A percentile compares a stretch with the other conserved stretches of the same genome.
Evolutionary conservation across 2,888 invertebrate genomes (phyloP).

Genomic region (Scaptodrosophila latifasciaeformis): DNA sequence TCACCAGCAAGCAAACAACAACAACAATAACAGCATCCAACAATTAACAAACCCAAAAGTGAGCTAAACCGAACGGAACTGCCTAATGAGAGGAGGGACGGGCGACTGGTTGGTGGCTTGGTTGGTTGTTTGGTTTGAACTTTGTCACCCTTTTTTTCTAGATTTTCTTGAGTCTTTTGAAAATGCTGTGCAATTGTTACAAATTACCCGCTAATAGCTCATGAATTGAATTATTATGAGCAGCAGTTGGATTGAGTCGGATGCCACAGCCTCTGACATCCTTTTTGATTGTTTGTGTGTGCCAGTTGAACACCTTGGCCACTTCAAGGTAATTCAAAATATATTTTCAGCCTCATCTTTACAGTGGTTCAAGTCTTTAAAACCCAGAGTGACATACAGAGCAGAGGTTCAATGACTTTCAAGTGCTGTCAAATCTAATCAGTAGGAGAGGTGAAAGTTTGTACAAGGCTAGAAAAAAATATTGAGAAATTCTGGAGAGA

Average conservation of each 20-base stretch:
- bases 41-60: conserved; percentile 35
- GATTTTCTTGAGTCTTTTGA: conserved; percentile 8
- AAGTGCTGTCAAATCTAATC: too few relatives aligned
- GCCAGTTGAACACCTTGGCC: conserved; percentile 54
- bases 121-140: conserved; percentile 53
- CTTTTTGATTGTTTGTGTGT: conserved; percentile 9
- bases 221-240: conserved; percentile 56
- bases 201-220: conserved; percentile 70
- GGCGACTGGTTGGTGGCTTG: conserved; percentile 38
- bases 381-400: too few relatives aligned
- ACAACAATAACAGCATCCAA: conserved; percentile 27
- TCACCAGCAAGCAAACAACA: conserved; percentile 38
- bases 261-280: conserved; percentile 23
- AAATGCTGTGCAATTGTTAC: conserved; percentile 53
- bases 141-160: conserved; percentile 50
- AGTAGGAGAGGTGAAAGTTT: too few relatives aligned
- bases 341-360: conserved; percentile 41
- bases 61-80: not conserved
- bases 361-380: conserved; percentile 40
- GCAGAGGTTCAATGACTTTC: too few relatives aligned
- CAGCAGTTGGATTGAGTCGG: not conserved
- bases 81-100: too few relatives aligned
- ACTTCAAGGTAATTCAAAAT: conserved; percentile 60
- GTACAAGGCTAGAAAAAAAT: too few relatives aligned
- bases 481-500: too few relatives aligned